Percentiles rank a stretch among this genome's conserved stretches.
Conservation (phyloP, 2,113 vertebrate genomes). For the Psittacara wagleri region DNA sequence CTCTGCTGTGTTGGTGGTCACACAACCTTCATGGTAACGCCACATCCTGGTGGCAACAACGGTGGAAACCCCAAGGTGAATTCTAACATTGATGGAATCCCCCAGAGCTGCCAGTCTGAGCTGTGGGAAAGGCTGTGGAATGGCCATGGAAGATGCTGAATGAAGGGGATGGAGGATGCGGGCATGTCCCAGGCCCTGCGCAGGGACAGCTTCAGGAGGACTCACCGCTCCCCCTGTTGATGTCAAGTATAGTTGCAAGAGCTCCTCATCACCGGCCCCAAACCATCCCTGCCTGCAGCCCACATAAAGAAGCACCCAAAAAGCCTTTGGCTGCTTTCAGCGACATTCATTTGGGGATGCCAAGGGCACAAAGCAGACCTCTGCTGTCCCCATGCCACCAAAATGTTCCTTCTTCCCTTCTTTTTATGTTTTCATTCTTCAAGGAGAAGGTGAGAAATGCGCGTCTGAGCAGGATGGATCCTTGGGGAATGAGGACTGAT, state of each 20-base stretch:
- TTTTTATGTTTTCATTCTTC: background rate
- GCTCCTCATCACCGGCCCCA: background rate
- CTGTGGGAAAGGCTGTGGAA: rapidly evolving
- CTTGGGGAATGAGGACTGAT: rapidly evolving
- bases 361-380: background rate
- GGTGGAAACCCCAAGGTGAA: background rate
- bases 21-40: rapidly evolving
- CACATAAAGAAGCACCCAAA: rapidly evolving
- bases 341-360: background rate
- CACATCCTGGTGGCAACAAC: background rate
- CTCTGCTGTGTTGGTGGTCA: rapidly evolving
- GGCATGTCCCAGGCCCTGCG: rapidly evolving
- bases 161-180: background rate
- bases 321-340: background rate
- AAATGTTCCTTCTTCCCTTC: background rate
- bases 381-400: rapidly evolving
- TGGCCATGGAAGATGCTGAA: background rate
- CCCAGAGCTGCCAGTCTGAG: background rate
- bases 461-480: background rate
- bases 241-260: background rate
- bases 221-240: slow-evolving; percentile 33
- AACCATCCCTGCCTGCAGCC: background rate
- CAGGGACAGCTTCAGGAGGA: background rate
- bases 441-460: background rate
- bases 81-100: background rate